Conservation (phyloP, 2,113 vertebrate genomes). For the Hymenochirus boettgeri region DNA sequence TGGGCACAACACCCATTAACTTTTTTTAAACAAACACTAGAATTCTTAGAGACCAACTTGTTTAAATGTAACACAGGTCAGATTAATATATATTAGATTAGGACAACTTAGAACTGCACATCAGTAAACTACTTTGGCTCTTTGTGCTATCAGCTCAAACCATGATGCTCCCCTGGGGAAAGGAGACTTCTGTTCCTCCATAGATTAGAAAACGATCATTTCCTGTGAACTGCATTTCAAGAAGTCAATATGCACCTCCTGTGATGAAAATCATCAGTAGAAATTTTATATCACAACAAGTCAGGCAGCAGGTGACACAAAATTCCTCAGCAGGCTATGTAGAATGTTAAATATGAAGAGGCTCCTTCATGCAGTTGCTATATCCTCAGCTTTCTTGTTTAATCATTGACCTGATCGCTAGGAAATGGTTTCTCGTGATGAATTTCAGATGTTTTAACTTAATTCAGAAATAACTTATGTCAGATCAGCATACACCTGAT, state of each 20-base stretch:
- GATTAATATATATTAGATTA: too few relatives aligned
- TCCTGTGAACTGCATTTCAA: constrained; percentile 44
- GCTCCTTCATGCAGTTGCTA: constrained; percentile 31
- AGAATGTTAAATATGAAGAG: constrained; percentile 26
- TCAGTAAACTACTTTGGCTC: neutral
- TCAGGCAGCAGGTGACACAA: constrained; percentile 34
- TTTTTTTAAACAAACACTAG: too few relatives aligned
- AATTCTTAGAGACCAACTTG: too few relatives aligned
- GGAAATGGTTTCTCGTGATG: constrained; percentile 34
- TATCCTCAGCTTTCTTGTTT: constrained; percentile 41
- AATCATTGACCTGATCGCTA: constrained; percentile 47
- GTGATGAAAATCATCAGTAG: constrained; percentile 35
- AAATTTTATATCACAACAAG: constrained; percentile 33
- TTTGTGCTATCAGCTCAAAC: constrained; percentile 22
- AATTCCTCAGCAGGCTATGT: constrained; percentile 23
- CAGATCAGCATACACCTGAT: constrained; percentile 7
- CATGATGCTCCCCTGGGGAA: constrained; percentile 20
- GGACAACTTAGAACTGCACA: too few relatives aligned
- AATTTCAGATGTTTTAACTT: constrained; percentile 37
- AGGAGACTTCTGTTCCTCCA: constrained; percentile 45
- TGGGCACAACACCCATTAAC: too few relatives aligned
- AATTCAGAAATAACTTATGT: constrained; percentile 25
- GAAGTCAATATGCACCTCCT: constrained; percentile 42
- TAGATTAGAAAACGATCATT: constrained; percentile 36
- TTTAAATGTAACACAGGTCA: too few relatives aligned